Percentiles rank a stretch among this genome's conserved stretches.
phyloP scores from a whole-genome alignment of 2,797 vertebrate genomes.

The Ibycter americanus region DNA sequence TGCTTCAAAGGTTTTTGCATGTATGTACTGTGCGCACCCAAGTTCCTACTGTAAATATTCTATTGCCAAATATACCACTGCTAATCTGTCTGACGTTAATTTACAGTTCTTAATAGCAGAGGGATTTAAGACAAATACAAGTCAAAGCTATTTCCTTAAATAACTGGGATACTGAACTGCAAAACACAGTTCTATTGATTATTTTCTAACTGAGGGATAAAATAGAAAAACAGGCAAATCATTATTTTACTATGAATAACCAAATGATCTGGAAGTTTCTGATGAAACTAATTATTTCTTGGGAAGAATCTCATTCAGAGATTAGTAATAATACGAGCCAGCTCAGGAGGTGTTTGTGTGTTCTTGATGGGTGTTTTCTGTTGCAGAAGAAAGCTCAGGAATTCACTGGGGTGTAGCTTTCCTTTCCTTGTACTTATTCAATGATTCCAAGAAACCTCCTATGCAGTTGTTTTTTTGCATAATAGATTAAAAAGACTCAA shows the following conservation, averaged over 20 bases:
- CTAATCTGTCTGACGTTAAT: background rate
- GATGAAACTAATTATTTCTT: background rate
- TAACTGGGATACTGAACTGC: background rate
- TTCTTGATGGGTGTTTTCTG: background rate
- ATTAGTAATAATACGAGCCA: background rate
- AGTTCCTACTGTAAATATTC: background rate
- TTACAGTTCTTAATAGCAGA: background rate
- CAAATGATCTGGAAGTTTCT: background rate
- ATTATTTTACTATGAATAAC: background rate
- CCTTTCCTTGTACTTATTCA: background rate
- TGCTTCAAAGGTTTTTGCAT: background rate
- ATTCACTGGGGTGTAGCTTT: background rate
- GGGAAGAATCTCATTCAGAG: background rate
- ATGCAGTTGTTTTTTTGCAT: background rate
- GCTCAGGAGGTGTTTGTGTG: background rate
- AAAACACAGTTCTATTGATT: background rate
- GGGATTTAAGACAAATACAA: background rate
- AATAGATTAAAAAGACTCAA: accelerated
- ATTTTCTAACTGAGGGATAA: background rate
- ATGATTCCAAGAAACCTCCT: background rate
- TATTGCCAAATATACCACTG: background rate
- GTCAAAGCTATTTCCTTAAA: background rate
- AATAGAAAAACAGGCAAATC: background rate
- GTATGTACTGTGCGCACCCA: background rate
- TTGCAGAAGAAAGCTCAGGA: background rate